A percentile compares a stretch with the other conserved stretches of the same genome.
phyloP scores from a whole-genome alignment of 2,113 vertebrate genomes.

The Poecile atricapillus region DNA sequence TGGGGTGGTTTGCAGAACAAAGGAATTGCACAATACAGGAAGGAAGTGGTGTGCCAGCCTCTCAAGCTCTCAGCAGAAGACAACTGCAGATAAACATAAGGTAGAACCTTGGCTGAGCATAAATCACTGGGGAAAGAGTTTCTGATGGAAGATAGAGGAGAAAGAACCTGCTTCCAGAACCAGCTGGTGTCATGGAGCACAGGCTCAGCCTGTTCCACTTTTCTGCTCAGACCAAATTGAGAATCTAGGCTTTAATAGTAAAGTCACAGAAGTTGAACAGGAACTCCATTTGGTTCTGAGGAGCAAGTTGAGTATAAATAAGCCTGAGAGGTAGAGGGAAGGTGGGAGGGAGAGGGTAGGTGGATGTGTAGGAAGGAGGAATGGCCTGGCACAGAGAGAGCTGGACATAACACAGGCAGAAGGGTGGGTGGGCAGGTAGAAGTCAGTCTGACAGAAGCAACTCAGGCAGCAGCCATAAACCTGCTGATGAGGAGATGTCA shows the following conservation, averaged over 20 bases:
- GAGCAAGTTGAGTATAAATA: not conserved
- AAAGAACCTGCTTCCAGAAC: not conserved
- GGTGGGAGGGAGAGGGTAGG: not conserved
- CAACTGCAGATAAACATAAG: not conserved
- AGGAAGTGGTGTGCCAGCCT: not conserved
- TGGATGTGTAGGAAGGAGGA: not conserved
- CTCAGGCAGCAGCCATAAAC: not conserved
- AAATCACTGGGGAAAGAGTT: not conserved
- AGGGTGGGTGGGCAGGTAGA: not conserved
- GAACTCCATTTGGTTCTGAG: not conserved
- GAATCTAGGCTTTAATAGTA: not conserved
- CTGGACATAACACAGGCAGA: not conserved
- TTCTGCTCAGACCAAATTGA: not conserved
- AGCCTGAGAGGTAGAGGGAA: not conserved
- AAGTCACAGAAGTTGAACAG: not conserved
- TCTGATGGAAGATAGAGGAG: not conserved
- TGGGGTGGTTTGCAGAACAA: not conserved
- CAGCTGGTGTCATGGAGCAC: not conserved
- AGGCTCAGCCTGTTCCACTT: not conserved
- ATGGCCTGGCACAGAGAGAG: not conserved
- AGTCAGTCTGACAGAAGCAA: not conserved
- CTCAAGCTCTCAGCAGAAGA: not conserved
- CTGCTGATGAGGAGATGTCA: not conserved
- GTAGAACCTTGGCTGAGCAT: not conserved
- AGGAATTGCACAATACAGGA: not conserved